Evolutionary conservation across 2,797 vertebrate species (phyloP), one percentile per base, ranked within the genome.

Genomic region (Clarias pachynema): DNA sequence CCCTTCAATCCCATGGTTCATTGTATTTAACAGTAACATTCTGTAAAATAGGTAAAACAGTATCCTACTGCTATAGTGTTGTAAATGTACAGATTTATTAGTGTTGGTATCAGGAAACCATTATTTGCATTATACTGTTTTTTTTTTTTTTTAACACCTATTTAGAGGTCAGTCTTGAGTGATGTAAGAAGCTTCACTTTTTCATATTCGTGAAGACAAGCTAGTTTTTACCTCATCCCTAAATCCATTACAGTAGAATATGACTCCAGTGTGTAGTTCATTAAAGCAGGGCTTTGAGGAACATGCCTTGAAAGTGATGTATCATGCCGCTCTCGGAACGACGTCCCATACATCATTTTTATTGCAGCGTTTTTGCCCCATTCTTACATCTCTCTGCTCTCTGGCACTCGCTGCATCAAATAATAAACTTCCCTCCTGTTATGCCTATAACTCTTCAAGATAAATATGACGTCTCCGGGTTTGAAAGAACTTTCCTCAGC

Each of bases 341-440:
- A 93, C 91, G 77, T 90, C 91, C 91, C 93, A 93, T 94, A 93
- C 92, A 94, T 95, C 93, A 95, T 92, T 94, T 95, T 94, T 94
- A 94, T 94, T 93, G 93, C 93, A 84, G 88, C 62, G 74, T 87
- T 93, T 93, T 90, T 89, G 89, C 93, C 92, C 90, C 87, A 91
- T 90, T 90, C 87, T 89, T 79, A 84, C 89, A 90, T 88, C 90
- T 56, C 81, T 74, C 91, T 91, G 91, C 83, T 86, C 88, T 83
- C 75, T 79, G 73, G 73, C 29, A 81, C 83, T 84, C 63, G 59
- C 87, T 65, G 74, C 74, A 26, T 84, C 91, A 93, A 92, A 93
- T 93, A 92, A 93, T 93, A 89, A 93, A 92, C 90, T 92, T 93
- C 93, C 91, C 85, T 84, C 88, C 86, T 89, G 91, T 90, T 91